A percentile compares a stretch with the other conserved stretches of the same genome.
These are phyloP conservation scores for Odontophorus gujanensis DNA, from an alignment of 2,113 vertebrate species.

Conservation along the genomic window DNA sequence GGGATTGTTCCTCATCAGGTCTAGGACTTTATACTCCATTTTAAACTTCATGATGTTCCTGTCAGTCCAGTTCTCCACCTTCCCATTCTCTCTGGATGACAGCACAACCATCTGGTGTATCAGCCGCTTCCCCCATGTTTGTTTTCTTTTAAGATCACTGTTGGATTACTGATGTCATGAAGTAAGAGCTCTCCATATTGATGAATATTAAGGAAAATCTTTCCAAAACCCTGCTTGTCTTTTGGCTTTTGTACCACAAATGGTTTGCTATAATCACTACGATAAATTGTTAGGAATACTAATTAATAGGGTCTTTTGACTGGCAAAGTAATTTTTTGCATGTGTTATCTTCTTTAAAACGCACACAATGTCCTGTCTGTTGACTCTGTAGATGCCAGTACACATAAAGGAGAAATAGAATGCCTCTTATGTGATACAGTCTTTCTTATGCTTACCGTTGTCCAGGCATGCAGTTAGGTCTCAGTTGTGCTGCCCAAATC, in stretches of 20 bases:
- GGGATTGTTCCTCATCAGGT: no score
- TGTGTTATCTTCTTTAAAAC: slow-evolving; percentile 30
- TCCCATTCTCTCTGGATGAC: no score
- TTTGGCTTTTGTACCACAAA: slow-evolving; percentile 9
- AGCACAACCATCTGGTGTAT: neutral
- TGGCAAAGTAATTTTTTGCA: slow-evolving; percentile 14
- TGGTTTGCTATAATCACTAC: neutral
- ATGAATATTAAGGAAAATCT: neutral
- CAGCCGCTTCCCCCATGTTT: neutral
- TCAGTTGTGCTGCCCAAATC: slow-evolving; percentile 7
- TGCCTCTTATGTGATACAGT: slow-evolving; percentile 25
- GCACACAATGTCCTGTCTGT: neutral
- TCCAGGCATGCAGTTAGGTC: slow-evolving; percentile 26
- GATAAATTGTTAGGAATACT: slow-evolving; percentile 20
- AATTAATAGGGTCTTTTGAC: slow-evolving; percentile 33
- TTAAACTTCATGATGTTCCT: no score
- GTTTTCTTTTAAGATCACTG: neutral
- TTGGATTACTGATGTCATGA: neutral
- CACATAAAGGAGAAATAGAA: neutral
- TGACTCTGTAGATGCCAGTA: neutral
- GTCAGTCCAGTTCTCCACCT: no score
- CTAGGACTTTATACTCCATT: no score
- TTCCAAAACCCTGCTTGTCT: slow-evolving; percentile 4
- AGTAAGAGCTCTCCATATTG: neutral
- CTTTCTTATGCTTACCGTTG: slow-evolving; percentile 10